Percentiles rank a stretch among this genome's conserved stretches.
phyloP scores from a whole-genome alignment of 2,797 vertebrate species.

The Liparis tanakae region DNA sequence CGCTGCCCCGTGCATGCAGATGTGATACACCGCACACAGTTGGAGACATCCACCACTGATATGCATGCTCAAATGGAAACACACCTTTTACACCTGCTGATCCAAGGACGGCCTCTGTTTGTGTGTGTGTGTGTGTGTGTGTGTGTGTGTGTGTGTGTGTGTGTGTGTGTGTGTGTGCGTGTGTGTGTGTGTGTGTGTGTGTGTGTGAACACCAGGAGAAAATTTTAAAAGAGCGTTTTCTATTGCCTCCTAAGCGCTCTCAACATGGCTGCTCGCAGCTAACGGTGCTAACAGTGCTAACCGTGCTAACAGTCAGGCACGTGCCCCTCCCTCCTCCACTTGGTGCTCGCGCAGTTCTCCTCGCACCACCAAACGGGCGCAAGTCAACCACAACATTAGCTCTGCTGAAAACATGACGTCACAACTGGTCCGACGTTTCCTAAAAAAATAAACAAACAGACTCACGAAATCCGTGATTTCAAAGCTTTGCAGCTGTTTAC shows the following conservation, averaged over 20 bases:
- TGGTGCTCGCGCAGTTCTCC: too few species aligned
- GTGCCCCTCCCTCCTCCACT: too few species aligned
- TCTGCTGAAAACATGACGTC: too few species aligned
- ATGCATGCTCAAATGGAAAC: not conserved
- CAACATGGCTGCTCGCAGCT: not conserved
- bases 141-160: not conserved
- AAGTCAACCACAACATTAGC: too few species aligned
- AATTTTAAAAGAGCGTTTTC: not conserved
- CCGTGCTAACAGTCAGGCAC: too few species aligned
- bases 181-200: not conserved
- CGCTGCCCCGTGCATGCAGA: conserved; percentile 1
- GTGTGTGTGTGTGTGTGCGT: conserved; percentile 2
- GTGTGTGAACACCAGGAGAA: not conserved
- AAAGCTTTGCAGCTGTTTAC: too few species aligned
- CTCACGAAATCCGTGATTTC: too few species aligned
- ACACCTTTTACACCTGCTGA: not conserved
- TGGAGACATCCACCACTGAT: not conserved
- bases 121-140: conserved; percentile 1
- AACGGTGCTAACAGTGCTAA: too few species aligned
- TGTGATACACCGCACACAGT: not conserved
- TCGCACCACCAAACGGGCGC: too few species aligned
- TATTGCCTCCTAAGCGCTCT: not conserved
- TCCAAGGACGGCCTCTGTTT: not conserved
- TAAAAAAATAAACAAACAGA: too few species aligned
- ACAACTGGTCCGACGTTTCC: too few species aligned